Evolutionary conservation across 1,140 invertebrate genomes (phyloP).

Genomic region (Helicoverpa zea): DNA sequence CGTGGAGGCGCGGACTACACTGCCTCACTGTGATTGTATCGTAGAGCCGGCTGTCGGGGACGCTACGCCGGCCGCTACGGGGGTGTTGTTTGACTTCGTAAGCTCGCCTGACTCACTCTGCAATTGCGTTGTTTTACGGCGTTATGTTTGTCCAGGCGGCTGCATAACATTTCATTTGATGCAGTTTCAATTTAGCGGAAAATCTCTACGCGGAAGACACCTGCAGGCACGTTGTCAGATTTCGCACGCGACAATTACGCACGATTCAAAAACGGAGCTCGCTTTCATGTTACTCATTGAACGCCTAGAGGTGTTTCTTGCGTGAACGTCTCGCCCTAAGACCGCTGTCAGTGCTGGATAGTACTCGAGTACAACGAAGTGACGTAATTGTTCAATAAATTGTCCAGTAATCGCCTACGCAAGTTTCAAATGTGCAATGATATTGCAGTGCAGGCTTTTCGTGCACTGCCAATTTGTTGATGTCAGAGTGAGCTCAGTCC

Average conservation of each 20-base stretch:
- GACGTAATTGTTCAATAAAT: conserved; percentile 46
- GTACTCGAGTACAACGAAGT: conserved; percentile 14
- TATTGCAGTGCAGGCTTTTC: conserved; percentile 53
- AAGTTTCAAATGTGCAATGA: conserved; percentile 39
- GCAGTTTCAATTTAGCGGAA: conserved; percentile 52
- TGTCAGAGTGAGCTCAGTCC: conserved; percentile 64
- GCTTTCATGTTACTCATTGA: conserved; percentile 41
- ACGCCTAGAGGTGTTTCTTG: conserved; percentile 49
- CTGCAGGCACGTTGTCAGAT: conserved; percentile 28
- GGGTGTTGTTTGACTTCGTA: conserved; percentile 67
- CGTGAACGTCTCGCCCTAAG: conserved; percentile 52
- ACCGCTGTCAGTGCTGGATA: conserved; percentile 14
- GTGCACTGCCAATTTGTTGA: conserved; percentile 55
- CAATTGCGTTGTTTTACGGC: conserved; percentile 37
- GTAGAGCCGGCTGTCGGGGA: conserved; percentile 58
- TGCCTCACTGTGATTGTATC: conserved; percentile 55
- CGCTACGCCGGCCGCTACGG: conserved; percentile 68
- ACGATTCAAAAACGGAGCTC: conserved; percentile 51
- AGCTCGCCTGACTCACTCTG: conserved; percentile 64
- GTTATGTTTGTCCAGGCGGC: conserved; percentile 27
- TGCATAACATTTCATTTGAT: conserved; percentile 31
- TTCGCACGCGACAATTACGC: conserved; percentile 54
- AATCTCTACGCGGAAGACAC: conserved; percentile 52
- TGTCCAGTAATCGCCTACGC: conserved; percentile 50
- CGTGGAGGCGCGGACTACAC: conserved; percentile 65